Evolutionary conservation across 2,888 invertebrate genomes (phyloP), one percentile per base, ranked within the genome.

Genomic region (Leucozona laternaria): DNA sequence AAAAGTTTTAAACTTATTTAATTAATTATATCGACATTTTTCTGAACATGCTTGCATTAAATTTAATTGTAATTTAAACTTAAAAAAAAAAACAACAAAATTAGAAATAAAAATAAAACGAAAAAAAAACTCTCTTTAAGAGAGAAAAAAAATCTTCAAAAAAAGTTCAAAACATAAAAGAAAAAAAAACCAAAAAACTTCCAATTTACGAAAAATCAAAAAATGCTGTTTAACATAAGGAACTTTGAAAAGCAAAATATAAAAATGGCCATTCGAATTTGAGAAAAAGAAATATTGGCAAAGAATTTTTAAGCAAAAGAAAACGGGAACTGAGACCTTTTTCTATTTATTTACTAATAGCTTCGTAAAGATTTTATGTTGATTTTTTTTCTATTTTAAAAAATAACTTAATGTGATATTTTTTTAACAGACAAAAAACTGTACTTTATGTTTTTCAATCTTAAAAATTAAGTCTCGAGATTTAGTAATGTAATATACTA

Each of bases 341-440:
- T 53, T 50, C 28, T 76, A 15, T 68, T 62, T 25, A 40, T 77
- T 70, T 34, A 77, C 45, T 70, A 77, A 53, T 64, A 64, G 45
- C 70, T 73, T 60, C 66, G 37, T 50, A 50, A 62, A 37, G n/a
- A 48, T 77, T 72, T 71, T 76, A 31, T 83, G 53, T 84, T 66
- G 31, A 43, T 25, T 68, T 55, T 31, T 68, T 40, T 45, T 73
- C 53, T 62, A 80, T 58, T 66, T 80, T 73, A 81, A 57, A 70
- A 71, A 60, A 62, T 78, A 71, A 86, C 82, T 82, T 82, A 75
- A 79, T 86, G 82, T 86, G 86, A 82, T 86, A 86, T 86, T 86
- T 86, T 78, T 70, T 82, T 58, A 57, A 76, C 53, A 53, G 37
- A 34, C 17, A n/a, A 68, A n/a, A 37, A 78, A 64, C 55, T 53